Evolutionary conservation across 1,140 invertebrate genomes (phyloP).

Genomic region (Eriocheir sinensis): DNA sequence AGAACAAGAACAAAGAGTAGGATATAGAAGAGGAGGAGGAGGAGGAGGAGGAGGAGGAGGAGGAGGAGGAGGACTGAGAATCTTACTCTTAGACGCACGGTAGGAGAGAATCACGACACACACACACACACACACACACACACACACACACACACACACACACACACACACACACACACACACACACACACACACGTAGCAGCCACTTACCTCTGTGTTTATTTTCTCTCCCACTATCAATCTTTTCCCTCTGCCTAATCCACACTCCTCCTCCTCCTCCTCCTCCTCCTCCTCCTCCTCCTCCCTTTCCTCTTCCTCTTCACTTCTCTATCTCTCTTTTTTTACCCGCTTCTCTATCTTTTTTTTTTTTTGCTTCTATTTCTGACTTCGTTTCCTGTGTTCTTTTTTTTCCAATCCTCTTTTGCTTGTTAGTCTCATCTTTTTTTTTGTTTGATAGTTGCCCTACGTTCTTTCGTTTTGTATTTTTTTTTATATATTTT

Average conservation of each 20-base stretch:
- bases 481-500: too few species aligned
- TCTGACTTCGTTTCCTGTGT: background rate
- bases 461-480: background rate
- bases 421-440: background rate
- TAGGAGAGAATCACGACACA: background rate
- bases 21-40: background rate
- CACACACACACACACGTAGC: background rate
- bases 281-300: background rate
- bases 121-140: slow-evolving; percentile 50
- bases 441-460: background rate
- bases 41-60: background rate
- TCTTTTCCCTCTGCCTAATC: background rate
- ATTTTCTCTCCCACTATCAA: background rate
- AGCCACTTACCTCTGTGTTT: background rate
- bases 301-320: background rate
- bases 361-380: background rate
- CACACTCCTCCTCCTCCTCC: background rate
- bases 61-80: background rate
- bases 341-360: background rate
- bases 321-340: background rate
- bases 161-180: slow-evolving; percentile 20
- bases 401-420: background rate
- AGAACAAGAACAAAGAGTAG: too few species aligned
- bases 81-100: background rate
- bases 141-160: slow-evolving; percentile 50